phyloP scores from a whole-genome alignment of 2,113 vertebrate genomes.

The Henicopernis longicauda region DNA sequence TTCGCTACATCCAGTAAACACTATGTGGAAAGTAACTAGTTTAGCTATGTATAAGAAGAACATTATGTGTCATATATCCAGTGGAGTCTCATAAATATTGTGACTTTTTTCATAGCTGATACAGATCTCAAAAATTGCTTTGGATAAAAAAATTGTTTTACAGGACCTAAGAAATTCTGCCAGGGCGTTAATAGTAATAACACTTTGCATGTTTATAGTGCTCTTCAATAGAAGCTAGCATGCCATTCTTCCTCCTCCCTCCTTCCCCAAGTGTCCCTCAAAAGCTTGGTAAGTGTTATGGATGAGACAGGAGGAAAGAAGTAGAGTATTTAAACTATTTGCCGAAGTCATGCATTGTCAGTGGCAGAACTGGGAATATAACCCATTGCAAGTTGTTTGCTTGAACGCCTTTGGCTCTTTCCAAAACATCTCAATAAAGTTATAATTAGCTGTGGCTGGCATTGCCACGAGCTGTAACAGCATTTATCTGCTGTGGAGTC shows the following conservation, averaged over 20 bases:
- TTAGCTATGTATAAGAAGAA: not conserved
- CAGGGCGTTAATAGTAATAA: not conserved
- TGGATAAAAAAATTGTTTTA: not conserved
- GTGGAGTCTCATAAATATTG: not conserved
- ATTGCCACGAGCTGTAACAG: not conserved
- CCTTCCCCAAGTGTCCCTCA: not conserved
- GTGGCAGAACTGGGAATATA: not conserved
- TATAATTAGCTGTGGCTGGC: conserved; percentile 53
- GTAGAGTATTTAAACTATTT: not conserved
- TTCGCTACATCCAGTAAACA: not conserved
- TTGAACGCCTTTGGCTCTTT: conserved; percentile 2
- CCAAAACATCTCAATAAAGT: conserved; percentile 42
- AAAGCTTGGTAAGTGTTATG: not conserved
- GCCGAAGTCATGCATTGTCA: not conserved
- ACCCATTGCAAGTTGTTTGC: not conserved
- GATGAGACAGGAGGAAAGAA: not conserved
- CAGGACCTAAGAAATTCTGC: not conserved
- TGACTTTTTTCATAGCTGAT: not conserved
- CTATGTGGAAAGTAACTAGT: not conserved
- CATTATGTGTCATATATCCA: accelerated
- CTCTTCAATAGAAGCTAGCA: not conserved
- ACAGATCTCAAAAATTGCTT: not conserved
- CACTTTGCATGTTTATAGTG: not conserved
- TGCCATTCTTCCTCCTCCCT: not conserved
- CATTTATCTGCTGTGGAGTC: conserved; percentile 37